Base-by-base conservation (phyloP, 2,113 vertebrate genomes). In the Ciconia maguari region DNA sequence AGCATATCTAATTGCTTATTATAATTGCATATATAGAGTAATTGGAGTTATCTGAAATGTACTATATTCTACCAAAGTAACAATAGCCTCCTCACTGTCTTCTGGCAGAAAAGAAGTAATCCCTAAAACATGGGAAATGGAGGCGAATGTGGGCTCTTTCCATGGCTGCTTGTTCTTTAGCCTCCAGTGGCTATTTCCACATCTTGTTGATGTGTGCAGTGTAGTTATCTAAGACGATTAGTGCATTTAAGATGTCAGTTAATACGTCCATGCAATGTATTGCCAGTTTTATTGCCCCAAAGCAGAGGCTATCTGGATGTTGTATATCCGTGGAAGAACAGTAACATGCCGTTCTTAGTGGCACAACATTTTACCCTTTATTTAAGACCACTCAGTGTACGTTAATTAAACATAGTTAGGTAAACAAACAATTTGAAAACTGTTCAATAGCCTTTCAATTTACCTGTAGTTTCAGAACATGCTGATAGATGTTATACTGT, bases 111-210 rank as follows among this genome's bases (percentile, higher is more conserved):
- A 36, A 24, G 24, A 83, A 52, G 17, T 75, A 64, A 41, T 13
- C 52, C 21, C 20, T 70, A 25, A 46, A 77, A 14, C 16, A 14
- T 16, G 42, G 24, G n/a, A 15, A 69, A 20, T 36, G 7, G 36
- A 74, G 36, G 25, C 1, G 3, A 38, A 41, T 1, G 1, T 25
- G 11, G 8, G 11, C 24, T 62, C 41, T 57, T 76, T 62, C 51
- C 0, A 0, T 70, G 21, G 6, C 17, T 87, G 42, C n/a, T 41
- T 1, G 0, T 60, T 41, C 4, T 8, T 87, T 52, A 38, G 38
- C 24, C 29, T 70, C 6, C 4, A 1, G 5, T 74, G 46, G 4
- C n/a, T 68, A 1, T 62, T 91, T 81, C 38, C 6, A 1, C 0
- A 0, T 36, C 14, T 15, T 25, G 10, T 22, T 21, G 26, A 32